These are phyloP conservation scores for Scaptomyza tumidula DNA, from an alignment of 2,888 invertebrate species.

Conservation along the genomic window DNA sequence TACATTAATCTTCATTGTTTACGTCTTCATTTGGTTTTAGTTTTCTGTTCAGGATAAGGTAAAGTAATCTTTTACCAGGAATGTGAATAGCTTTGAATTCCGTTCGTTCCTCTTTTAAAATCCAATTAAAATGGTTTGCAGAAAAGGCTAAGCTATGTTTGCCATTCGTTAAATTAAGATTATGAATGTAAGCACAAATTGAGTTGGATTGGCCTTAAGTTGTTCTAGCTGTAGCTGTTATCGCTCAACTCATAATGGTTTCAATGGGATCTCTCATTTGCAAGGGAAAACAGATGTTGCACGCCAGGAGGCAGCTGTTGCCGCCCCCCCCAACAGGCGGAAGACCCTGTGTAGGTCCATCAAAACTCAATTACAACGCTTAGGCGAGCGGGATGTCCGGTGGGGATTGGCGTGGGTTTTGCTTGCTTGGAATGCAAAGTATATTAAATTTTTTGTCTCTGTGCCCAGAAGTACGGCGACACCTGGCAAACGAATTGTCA, in stretches of 20 bases:
- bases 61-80: too few relatives aligned
- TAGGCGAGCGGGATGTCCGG: too few relatives aligned
- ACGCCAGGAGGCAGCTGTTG: slow-evolving; percentile 11
- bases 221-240: slow-evolving; percentile 17
- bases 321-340: neutral
- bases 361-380: slow-evolving; percentile 39
- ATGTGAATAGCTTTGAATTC: too few relatives aligned
- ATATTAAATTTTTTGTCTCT: slow-evolving; percentile 37
- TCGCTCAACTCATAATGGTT: slow-evolving; percentile 13
- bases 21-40: too few relatives aligned
- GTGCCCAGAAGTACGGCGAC: slow-evolving; percentile 18
- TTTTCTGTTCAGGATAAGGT: too few relatives aligned
- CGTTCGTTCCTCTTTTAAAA: too few relatives aligned
- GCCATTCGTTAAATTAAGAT: neutral
- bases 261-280: slow-evolving; percentile 29
- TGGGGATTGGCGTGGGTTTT: neutral
- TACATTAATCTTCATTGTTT: too few relatives aligned
- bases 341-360: slow-evolving; percentile 27
- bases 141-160: too few relatives aligned
- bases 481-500: slow-evolving; percentile 50
- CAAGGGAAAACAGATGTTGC: slow-evolving; percentile 40
- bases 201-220: neutral
- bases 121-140: too few relatives aligned
- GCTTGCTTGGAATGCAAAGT: slow-evolving; percentile 16
- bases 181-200: neutral